These are phyloP conservation scores for Sardina pilchardus DNA, from an alignment of 2,113 vertebrate species.

Conservation along the genomic window DNA sequence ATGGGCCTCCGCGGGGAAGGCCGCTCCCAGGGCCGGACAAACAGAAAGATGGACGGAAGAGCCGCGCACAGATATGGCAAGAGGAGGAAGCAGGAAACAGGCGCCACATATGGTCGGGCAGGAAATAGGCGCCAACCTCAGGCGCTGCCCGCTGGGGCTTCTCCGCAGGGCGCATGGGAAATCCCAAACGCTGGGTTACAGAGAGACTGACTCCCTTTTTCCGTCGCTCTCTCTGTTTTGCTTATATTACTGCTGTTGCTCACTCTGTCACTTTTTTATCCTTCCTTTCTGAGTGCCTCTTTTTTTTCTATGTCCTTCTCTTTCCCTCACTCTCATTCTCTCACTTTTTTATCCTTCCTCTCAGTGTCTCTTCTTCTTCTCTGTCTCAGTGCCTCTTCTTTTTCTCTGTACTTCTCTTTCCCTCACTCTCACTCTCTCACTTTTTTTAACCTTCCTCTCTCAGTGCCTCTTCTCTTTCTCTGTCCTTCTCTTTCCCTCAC, in stretches of 20 bases:
- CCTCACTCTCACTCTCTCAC: not conserved
- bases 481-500: not conserved
- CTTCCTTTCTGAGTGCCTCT: not conserved
- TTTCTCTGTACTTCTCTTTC: not conserved
- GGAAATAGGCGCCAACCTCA: not conserved
- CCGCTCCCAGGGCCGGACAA: not conserved
- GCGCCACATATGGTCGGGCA: not conserved
- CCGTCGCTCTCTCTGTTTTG: not conserved
- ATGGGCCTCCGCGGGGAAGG: not conserved
- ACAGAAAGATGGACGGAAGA: not conserved
- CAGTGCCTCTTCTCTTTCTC: not conserved
- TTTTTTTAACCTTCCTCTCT: not conserved
- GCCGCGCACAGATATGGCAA: slow-evolving; percentile 8
- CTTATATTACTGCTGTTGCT: not conserved
- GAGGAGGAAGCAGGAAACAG: not conserved
- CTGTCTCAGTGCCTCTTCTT: not conserved
- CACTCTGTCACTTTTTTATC: not conserved
- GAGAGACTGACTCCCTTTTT: not conserved
- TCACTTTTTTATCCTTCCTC: not conserved
- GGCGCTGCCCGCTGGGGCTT: not conserved
- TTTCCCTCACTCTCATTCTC: not conserved
- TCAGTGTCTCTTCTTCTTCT: not conserved
- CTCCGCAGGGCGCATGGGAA: not conserved
- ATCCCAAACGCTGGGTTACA: not conserved
- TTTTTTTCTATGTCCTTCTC: not conserved